Conservation (phyloP, 2,888 invertebrate species). For the Eremobia ochroleuca region DNA sequence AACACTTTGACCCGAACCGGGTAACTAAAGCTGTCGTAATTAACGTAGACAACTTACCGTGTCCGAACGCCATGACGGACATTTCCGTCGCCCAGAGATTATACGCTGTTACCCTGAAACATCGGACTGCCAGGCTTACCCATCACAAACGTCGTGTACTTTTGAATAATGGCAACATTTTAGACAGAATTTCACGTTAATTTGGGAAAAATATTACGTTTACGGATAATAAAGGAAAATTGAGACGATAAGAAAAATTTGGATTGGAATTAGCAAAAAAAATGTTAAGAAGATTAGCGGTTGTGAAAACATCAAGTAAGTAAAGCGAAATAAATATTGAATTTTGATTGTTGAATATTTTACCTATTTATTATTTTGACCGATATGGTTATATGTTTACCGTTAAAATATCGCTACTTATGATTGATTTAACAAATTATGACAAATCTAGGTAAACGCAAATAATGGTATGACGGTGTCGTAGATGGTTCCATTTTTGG, state of each 20-base stretch:
- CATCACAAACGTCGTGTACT: conserved; percentile 45
- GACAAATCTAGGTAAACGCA: not conserved
- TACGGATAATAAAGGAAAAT: conserved; percentile 34
- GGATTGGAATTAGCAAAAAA: conserved; percentile 33
- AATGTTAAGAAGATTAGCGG: conserved; percentile 30
- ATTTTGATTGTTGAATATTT: not conserved
- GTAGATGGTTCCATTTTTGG: no score
- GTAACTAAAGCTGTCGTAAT: conserved; percentile 53
- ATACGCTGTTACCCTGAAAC: conserved; percentile 48
- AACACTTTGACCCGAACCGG: conserved; percentile 26
- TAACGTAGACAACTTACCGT: conserved; percentile 62
- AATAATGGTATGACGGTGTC: not conserved
- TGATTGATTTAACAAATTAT: not conserved
- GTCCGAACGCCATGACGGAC: conserved; percentile 62
- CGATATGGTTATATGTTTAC: no score
- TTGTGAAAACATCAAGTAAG: conserved; percentile 3
- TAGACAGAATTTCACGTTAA: conserved; percentile 38
- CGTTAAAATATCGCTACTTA: not conserved
- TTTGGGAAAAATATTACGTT: conserved; percentile 38
- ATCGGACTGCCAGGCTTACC: conserved; percentile 37
- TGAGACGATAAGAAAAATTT: conserved; percentile 48
- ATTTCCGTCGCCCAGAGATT: conserved; percentile 55
- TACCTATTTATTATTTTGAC: conserved; percentile 7
- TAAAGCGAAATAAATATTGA: not conserved
- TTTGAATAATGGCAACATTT: conserved; percentile 51